Conservation (phyloP, 1,140 invertebrate genomes). For the Penaeus chinensis region DNA sequence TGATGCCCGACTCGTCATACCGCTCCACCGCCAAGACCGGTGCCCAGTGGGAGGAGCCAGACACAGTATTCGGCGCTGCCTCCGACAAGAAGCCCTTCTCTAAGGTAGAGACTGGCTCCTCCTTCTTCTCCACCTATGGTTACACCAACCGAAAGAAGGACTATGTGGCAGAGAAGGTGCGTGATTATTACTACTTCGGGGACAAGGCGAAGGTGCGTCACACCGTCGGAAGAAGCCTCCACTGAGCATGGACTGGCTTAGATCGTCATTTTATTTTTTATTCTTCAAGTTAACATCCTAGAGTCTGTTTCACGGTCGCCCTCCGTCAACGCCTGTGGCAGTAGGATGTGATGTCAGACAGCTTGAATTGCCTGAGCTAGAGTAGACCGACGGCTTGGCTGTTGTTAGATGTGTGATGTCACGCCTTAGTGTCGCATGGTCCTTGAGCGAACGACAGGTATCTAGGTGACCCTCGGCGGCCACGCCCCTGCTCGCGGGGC, state of each 20-base stretch:
- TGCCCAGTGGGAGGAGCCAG: constrained; percentile 63
- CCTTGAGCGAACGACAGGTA: background rate
- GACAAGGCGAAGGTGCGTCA: constrained; percentile 47
- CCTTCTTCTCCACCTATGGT: constrained; percentile 64
- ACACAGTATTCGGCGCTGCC: constrained; percentile 58
- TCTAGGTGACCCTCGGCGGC: background rate
- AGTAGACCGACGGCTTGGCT: constrained; percentile 8
- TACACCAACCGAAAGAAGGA: constrained; percentile 64
- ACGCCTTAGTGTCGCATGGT: constrained; percentile 25
- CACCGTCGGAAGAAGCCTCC: constrained; percentile 2
- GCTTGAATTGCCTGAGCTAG: constrained; percentile 18
- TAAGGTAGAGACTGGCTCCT: constrained; percentile 64
- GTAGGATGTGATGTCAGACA: constrained; percentile 28
- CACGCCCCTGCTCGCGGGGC: background rate
- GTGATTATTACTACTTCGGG: constrained; percentile 64
- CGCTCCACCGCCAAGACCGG: constrained; percentile 38
- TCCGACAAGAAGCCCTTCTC: constrained; percentile 62
- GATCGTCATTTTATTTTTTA: background rate
- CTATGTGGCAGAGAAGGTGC: constrained; percentile 63
- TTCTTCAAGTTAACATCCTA: constrained; percentile 41
- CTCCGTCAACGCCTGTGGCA: background rate
- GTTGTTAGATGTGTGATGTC: constrained; percentile 19
- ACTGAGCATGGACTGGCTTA: constrained; percentile 43
- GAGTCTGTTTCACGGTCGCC: constrained; percentile 25
- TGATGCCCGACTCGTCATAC: constrained; percentile 56